Conservation (phyloP, 64 coral and sea anemone species). For the Stichodactyla helianthus region DNA sequence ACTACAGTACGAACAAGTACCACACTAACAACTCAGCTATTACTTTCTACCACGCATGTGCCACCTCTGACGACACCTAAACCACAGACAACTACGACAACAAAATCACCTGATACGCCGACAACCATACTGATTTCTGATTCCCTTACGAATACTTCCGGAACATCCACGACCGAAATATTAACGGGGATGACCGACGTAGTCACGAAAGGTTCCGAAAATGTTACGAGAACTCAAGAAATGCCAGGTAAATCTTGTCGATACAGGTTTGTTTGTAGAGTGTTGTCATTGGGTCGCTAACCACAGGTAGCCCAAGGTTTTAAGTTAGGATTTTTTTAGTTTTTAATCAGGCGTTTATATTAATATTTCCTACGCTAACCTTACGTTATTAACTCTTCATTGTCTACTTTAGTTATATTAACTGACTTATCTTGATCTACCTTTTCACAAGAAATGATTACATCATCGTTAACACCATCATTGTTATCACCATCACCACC, state of each 20-base stretch:
- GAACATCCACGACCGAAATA: not conserved
- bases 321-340: not conserved
- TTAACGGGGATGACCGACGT: not conserved
- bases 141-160: not conserved
- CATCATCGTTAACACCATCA: not conserved
- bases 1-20: not conserved
- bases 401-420: not conserved
- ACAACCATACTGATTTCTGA: not conserved
- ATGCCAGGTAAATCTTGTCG: conserved; percentile 4
- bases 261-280: not conserved
- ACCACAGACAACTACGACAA: not conserved
- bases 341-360: not conserved
- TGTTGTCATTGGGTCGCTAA: not conserved
- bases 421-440: not conserved
- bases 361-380: not conserved
- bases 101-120: not conserved
- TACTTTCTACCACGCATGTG: not conserved
- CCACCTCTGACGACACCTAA: not conserved
- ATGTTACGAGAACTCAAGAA: conserved; percentile 12
- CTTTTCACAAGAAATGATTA: not conserved
- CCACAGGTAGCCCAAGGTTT: no score
- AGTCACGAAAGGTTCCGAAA: not conserved
- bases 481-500: not conserved
- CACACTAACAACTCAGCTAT: not conserved
- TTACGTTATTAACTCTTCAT: not conserved